phyloP scores from a whole-genome alignment of 2,888 invertebrate species.

The Druceiella hillmani region DNA sequence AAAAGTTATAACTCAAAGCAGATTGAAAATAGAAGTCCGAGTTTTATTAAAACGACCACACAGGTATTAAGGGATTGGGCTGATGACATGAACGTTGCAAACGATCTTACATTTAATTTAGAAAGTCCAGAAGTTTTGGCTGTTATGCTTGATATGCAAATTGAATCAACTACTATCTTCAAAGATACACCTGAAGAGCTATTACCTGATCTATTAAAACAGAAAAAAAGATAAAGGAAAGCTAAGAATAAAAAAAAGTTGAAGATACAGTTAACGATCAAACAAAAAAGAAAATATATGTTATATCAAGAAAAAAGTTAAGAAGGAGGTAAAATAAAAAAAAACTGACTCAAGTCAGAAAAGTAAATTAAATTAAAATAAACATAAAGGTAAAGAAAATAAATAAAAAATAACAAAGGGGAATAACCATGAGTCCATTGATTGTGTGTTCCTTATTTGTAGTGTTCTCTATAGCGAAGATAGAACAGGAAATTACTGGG shows the following conservation, averaged over 20 bases:
- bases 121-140: constrained; percentile 7
- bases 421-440: constrained; percentile 7
- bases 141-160: constrained; percentile 4
- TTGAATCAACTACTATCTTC: constrained; percentile 4
- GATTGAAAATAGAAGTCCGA: neutral
- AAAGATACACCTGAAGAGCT: constrained; percentile 1
- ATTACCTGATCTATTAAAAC: constrained; percentile 5
- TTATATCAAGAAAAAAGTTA: no score
- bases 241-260: no score
- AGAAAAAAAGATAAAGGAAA: no score
- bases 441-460: constrained; percentile 6
- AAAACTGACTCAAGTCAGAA: no score
- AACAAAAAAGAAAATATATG: no score
- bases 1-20: constrained; percentile 1
- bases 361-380: no score
- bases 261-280: no score
- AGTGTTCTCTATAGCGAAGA: constrained; percentile 6
- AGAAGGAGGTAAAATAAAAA: no score
- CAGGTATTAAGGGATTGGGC: constrained; percentile 1
- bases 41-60: constrained; percentile 1
- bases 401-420: constrained; percentile 5
- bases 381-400: constrained; percentile 6
- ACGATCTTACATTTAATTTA: no score
- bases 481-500: constrained; percentile 6
- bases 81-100: neutral